Evolutionary conservation across 2,888 invertebrate species (phyloP).

Genomic region (Argyra leucocephala): DNA sequence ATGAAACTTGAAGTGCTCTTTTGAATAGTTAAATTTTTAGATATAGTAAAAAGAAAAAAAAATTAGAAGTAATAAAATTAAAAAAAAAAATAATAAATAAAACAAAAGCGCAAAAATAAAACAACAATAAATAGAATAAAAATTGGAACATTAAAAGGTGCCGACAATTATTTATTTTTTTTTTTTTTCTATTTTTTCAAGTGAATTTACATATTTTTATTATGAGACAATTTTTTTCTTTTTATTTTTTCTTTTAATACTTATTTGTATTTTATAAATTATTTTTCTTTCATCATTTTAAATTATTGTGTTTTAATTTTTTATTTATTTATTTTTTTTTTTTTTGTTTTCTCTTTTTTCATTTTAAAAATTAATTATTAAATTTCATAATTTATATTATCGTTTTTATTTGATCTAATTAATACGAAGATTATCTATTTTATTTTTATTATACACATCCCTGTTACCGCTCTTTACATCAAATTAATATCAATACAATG

Average conservation of each 20-base stretch:
- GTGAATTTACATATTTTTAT: slow-evolving; percentile 4
- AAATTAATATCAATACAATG: too few species aligned
- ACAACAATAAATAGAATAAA: not conserved
- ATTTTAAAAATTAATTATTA: not conserved
- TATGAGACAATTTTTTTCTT: slow-evolving; percentile 1
- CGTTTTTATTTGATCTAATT: too few species aligned
- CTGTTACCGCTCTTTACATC: too few species aligned
- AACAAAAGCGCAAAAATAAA: not conserved
- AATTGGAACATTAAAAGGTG: not conserved
- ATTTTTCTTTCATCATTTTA: not conserved
- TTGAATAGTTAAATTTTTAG: slow-evolving; percentile 6
- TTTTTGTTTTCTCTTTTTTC: not conserved
- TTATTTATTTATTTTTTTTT: not conserved
- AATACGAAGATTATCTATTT: too few species aligned
- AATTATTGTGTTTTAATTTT: not conserved
- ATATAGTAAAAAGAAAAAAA: not conserved
- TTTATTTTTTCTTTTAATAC: not conserved
- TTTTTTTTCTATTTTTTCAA: slow-evolving; percentile 1
- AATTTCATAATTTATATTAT: too few species aligned
- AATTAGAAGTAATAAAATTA: not conserved
- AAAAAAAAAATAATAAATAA: not conserved
- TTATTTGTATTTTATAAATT: not conserved
- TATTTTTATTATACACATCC: too few species aligned
- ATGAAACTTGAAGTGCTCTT: slow-evolving; percentile 1
- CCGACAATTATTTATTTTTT: slow-evolving; percentile 1